phyloP scores from a whole-genome alignment of 2,797 vertebrate species.

The Brachyalestes nurse region DNA sequence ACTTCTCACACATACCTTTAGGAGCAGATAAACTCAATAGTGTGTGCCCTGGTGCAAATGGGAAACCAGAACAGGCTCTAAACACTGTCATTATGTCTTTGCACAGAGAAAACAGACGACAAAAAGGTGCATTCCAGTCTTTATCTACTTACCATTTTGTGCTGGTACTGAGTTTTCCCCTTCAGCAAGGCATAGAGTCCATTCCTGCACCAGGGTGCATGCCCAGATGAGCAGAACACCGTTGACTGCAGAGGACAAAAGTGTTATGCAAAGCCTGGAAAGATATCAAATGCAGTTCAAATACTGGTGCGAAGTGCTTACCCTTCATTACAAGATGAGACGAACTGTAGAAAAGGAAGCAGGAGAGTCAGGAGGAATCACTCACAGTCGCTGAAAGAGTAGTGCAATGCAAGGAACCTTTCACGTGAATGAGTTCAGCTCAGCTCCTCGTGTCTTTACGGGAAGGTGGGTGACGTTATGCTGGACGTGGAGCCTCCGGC shows the following conservation, averaged over 20 bases:
- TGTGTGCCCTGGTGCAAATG: background rate
- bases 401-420: background rate
- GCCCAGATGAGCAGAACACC: slow-evolving; percentile 37
- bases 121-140: background rate
- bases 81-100: no score
- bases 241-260: slow-evolving; percentile 5
- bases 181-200: slow-evolving; percentile 14
- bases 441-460: background rate
- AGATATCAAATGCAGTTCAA: no score
- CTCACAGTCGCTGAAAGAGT: slow-evolving; percentile 4
- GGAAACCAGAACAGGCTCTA: no score
- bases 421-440: background rate
- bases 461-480: background rate
- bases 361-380: slow-evolving; percentile 17
- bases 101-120: background rate
- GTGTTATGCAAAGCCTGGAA: background rate
- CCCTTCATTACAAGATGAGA: slow-evolving; percentile 48
- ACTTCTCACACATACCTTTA: slow-evolving; percentile 39
- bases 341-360: background rate
- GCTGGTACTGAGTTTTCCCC: slow-evolving; percentile 15
- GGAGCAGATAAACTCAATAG: background rate
- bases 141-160: slow-evolving; percentile 35
- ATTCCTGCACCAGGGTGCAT: slow-evolving; percentile 35
- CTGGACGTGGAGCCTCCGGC: background rate
- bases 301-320: background rate